These are phyloP conservation scores for Andricus grossulariae DNA, from an alignment of 1,140 invertebrate species.

Conservation along the genomic window DNA sequence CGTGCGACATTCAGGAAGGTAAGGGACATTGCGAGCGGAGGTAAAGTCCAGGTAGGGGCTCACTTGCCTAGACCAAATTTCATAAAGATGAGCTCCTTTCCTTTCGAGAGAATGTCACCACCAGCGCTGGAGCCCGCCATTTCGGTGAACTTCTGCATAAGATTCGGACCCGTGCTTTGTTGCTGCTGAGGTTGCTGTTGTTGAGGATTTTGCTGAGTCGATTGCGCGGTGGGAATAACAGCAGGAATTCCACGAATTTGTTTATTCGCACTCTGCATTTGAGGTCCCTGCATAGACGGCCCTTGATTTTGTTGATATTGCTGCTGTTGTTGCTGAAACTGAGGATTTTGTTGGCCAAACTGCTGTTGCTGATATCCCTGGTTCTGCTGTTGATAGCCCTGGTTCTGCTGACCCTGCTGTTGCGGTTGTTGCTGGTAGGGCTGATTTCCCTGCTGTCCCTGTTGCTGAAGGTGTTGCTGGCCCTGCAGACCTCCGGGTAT, in stretches of 20 bases:
- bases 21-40: not conserved
- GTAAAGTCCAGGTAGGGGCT: conserved; percentile 48
- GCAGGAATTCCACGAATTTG: conserved; percentile 78
- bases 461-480: conserved; percentile 64
- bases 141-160: conserved; percentile 89
- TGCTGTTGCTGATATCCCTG: conserved; percentile 60
- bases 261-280: conserved; percentile 57
- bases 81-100: conserved; percentile 93
- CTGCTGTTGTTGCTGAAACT: conserved; percentile 55
- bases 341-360: conserved; percentile 49
- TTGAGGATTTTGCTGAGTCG: conserved; percentile 50
- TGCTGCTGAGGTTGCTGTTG: conserved; percentile 57
- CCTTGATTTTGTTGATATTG: conserved; percentile 59
- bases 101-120: conserved; percentile 90
- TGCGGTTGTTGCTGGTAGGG: conserved; percentile 66
- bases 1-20: not conserved
- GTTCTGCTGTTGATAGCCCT: conserved; percentile 66
- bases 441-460: conserved; percentile 60
- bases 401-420: conserved; percentile 65
- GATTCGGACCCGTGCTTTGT: conserved; percentile 77
- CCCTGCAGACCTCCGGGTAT: conserved; percentile 68
- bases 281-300: conserved; percentile 40
- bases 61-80: conserved; percentile 88
- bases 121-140: conserved; percentile 85
- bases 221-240: conserved; percentile 78